These are phyloP conservation scores for Troilus luridus DNA, from an alignment of 2,888 invertebrate species.

Conservation along the genomic window DNA sequence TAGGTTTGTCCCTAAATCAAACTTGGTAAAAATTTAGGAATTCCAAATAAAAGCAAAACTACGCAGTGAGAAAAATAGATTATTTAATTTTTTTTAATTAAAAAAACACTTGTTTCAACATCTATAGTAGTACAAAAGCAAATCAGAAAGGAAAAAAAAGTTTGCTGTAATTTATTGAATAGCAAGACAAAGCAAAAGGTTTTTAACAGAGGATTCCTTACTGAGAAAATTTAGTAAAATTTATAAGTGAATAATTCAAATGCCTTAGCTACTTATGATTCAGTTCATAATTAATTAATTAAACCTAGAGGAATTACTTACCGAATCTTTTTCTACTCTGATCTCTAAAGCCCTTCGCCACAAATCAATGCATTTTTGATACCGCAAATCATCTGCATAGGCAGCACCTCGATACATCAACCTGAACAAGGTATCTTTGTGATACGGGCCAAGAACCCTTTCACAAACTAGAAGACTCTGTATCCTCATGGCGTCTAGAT, in stretches of 20 bases:
- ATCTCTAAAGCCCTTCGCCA: slow-evolving; percentile 89
- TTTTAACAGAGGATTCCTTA: too few relatives aligned
- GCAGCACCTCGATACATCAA: slow-evolving; percentile 69
- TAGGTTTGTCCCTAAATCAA: too few relatives aligned
- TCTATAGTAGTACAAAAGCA: too few relatives aligned
- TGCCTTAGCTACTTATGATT: neutral
- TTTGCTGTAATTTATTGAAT: too few relatives aligned
- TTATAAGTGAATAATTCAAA: neutral
- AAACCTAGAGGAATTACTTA: slow-evolving; percentile 70
- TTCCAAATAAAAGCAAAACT: too few relatives aligned
- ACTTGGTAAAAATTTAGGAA: too few relatives aligned
- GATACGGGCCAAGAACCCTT: slow-evolving; percentile 86
- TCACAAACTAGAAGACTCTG: slow-evolving; percentile 91
- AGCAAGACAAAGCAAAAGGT: too few relatives aligned
- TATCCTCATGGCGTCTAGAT: slow-evolving; percentile 88
- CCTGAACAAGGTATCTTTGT: slow-evolving; percentile 89
- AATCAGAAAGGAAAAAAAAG: too few relatives aligned
- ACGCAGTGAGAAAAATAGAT: too few relatives aligned
- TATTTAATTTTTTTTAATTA: neutral
- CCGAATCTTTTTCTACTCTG: slow-evolving; percentile 83
- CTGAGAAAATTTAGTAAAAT: neutral
- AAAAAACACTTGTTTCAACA: neutral
- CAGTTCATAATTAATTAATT: neutral
- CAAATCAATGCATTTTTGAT: slow-evolving; percentile 88
- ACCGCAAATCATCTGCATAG: slow-evolving; percentile 73